A percentile compares a stretch with the other conserved stretches of the same genome.
Evolutionary conservation across 2,797 vertebrate genomes (phyloP).

Genomic region (Crenichthys baileyi): DNA sequence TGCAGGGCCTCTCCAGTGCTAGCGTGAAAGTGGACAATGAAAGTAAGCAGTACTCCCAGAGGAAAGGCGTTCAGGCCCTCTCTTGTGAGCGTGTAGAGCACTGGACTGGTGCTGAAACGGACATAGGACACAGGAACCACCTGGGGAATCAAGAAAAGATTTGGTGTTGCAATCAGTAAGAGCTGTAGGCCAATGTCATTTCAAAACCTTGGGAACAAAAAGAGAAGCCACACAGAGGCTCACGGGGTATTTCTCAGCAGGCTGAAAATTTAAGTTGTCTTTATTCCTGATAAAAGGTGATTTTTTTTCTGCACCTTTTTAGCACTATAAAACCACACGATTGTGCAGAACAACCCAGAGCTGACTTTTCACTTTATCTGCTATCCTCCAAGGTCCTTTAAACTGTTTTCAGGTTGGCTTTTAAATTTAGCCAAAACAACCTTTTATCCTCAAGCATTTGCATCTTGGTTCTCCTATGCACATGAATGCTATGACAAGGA

Average conservation of each 20-base stretch:
- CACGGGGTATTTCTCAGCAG: neutral
- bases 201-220: conserved; percentile 9
- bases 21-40: conserved; percentile 90
- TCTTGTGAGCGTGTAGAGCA: conserved; percentile 76
- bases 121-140: conserved; percentile 93
- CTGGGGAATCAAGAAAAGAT: conserved; percentile 69
- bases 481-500: neutral
- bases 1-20: conserved; percentile 88
- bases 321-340: neutral
- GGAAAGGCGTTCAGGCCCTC: conserved; percentile 85
- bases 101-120: conserved; percentile 85
- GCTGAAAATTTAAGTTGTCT: neutral
- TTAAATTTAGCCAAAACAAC: neutral
- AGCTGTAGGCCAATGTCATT: conserved; percentile 6
- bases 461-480: neutral
- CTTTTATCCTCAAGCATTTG: neutral
- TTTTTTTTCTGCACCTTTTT: neutral
- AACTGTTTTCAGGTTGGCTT: too few relatives aligned
- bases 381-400: too few relatives aligned
- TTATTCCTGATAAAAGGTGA: too few relatives aligned
- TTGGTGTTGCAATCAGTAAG: neutral
- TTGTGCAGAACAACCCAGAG: too few relatives aligned
- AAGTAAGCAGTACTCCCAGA: conserved; percentile 86
- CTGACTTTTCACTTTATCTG: too few relatives aligned
- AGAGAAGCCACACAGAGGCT: neutral